These are phyloP conservation scores for Tiliacea citrago DNA, from an alignment of 2,888 invertebrate genomes.

Conservation along the genomic window DNA sequence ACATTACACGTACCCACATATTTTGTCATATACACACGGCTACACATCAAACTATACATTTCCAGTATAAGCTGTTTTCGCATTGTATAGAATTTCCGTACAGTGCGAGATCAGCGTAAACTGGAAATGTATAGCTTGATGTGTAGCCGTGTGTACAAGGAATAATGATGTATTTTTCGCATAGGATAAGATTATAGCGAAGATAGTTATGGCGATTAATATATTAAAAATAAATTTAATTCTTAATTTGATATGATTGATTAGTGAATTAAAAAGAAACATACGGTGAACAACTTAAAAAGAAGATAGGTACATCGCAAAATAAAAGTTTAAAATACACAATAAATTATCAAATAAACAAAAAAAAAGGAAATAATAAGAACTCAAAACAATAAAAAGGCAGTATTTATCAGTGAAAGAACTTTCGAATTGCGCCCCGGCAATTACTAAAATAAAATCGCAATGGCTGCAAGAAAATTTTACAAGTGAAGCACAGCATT, in stretches of 20 bases:
- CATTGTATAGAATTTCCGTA: too few relatives aligned
- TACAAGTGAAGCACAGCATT: slow-evolving; percentile 32
- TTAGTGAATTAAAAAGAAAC: neutral
- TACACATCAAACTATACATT: too few relatives aligned
- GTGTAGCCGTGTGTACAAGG: too few relatives aligned
- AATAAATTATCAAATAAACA: neutral
- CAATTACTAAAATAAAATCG: slow-evolving; percentile 37
- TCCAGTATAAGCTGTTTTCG: too few relatives aligned
- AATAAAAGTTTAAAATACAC: neutral
- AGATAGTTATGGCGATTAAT: neutral
- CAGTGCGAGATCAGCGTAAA: too few relatives aligned
- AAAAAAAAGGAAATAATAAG: neutral
- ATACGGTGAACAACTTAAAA: neutral
- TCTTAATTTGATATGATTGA: too few relatives aligned
- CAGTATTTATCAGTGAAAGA: neutral
- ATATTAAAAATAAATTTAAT: neutral
- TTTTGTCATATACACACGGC: too few relatives aligned
- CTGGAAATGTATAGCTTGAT: too few relatives aligned
- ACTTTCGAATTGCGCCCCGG: slow-evolving; percentile 40
- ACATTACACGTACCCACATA: slow-evolving; percentile 7
- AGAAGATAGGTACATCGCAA: neutral
- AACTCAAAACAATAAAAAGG: neutral
- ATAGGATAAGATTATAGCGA: neutral
- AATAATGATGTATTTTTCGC: too few relatives aligned
- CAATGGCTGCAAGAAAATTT: slow-evolving; percentile 20